A percentile compares a stretch with the other conserved stretches of the same genome.
Evolutionary conservation across 2,888 invertebrate species (phyloP).

Genomic region (Leptinotarsa juncta): DNA sequence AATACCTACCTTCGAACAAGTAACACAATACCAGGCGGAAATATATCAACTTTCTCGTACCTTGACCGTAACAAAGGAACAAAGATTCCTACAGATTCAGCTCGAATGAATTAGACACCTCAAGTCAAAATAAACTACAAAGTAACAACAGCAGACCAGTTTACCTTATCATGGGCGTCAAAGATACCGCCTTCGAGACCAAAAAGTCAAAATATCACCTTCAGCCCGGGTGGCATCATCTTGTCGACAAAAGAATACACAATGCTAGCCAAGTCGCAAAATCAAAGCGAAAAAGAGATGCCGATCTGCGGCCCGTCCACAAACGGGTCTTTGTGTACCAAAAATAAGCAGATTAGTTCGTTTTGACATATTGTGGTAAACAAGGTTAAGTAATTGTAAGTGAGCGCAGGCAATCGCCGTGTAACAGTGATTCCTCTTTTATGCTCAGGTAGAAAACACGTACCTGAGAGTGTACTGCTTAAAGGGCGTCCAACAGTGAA

Average conservation of each 20-base stretch:
- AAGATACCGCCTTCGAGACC: slow-evolving; percentile 53
- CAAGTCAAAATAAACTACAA: slow-evolving; percentile 44
- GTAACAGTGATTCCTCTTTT: slow-evolving; percentile 54
- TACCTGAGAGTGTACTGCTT: slow-evolving; percentile 33
- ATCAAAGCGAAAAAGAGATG: slow-evolving; percentile 41
- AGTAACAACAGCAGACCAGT: slow-evolving; percentile 39
- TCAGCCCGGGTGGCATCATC: slow-evolving; percentile 53
- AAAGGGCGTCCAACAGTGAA: neutral
- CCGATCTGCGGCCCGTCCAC: slow-evolving; percentile 37
- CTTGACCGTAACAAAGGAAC: slow-evolving; percentile 25
- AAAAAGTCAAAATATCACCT: slow-evolving; percentile 53
- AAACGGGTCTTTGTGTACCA: slow-evolving; percentile 33
- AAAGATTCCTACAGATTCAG: slow-evolving; percentile 30
- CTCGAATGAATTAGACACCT: slow-evolving; percentile 44
- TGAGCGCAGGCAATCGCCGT: slow-evolving; percentile 53
- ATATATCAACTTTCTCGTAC: slow-evolving; percentile 22
- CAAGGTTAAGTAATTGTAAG: slow-evolving; percentile 64
- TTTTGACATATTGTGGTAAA: slow-evolving; percentile 66
- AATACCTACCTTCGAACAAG: neutral
- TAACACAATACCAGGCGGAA: neutral
- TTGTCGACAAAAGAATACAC: slow-evolving; percentile 44
- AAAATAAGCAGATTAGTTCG: slow-evolving; percentile 62
- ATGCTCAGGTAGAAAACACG: slow-evolving; percentile 44
- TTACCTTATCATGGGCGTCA: slow-evolving; percentile 52
- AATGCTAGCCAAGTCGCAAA: slow-evolving; percentile 33